These are phyloP conservation scores for Pseudococcus longispinus DNA, from an alignment of 2,888 invertebrate genomes.

Conservation along the genomic window DNA sequence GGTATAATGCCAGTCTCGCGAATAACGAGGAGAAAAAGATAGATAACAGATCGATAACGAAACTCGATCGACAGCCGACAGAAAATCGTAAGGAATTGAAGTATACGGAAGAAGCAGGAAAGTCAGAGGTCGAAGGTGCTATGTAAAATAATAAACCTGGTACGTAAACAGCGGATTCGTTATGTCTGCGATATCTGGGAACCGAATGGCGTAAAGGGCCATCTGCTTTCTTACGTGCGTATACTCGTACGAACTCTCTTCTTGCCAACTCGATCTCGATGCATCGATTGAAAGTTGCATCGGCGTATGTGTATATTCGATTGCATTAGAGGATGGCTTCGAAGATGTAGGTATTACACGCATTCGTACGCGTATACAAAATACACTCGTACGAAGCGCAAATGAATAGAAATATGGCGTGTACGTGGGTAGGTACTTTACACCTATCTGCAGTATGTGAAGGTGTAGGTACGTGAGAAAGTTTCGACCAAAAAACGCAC, in stretches of 20 bases:
- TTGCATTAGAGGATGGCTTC: not conserved
- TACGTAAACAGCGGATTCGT: not conserved
- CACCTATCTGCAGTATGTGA: no score
- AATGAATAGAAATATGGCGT: no score
- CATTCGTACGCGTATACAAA: not conserved
- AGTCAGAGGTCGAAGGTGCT: not conserved
- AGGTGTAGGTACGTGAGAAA: not conserved
- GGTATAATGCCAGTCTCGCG: not conserved
- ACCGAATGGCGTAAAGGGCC: not conserved
- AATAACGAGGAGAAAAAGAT: not conserved
- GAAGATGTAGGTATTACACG: not conserved
- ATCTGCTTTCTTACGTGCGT: not conserved
- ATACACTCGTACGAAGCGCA: no score
- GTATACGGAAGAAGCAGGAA: not conserved
- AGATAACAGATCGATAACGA: not conserved
- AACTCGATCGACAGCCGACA: not conserved
- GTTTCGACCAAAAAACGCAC: not conserved
- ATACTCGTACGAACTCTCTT: no score
- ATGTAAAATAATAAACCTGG: not conserved
- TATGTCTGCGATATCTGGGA: not conserved
- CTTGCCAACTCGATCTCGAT: not conserved
- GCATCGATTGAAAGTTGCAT: not conserved
- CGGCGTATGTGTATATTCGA: not conserved
- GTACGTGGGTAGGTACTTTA: no score
- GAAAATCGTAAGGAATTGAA: not conserved